Base-by-base conservation (phyloP, 2,888 invertebrate genomes). In the Drosophila putrida region DNA sequence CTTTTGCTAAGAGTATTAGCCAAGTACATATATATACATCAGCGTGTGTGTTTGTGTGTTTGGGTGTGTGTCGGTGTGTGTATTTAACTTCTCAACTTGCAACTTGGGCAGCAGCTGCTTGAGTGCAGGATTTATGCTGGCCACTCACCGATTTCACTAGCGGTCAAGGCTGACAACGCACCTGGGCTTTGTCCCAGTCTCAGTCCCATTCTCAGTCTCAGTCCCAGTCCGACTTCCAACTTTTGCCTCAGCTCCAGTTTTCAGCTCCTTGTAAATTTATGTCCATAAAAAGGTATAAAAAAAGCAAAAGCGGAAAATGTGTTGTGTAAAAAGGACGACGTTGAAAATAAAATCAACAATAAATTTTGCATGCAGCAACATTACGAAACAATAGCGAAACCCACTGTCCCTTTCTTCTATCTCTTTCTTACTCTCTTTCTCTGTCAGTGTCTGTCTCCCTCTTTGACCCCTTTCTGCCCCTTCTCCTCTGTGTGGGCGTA, bases 271-370 rank as follows among this genome's bases (percentile, higher is more conserved):
- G 89, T 74, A 84, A 89, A 84, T 84, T 84, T 84, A 84, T 84
- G 83, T 82, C 84, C 83, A 84, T 89, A 87, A 88, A 83, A 83
- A 80, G 81, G 87, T 71, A 88, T 84, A 82, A 86, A 88, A 73
- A 82, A 83, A 31, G 28, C 13, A 13, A 83, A 71, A 87, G 71
- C 88, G 82, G 87, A 71, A 83, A 84, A 84, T 89, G 89, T 89
- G 87, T 83, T 86, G 81, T 83, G 83, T 60, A 83, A 88, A 88
- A 88, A 55, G 75, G 84, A 88, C 87, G 86, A 82, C 87, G 89
- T 49, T 86, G 78, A 87, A 88, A 83, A 83, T 83, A 89, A 84
- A 84, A 84, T 87, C 89, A 89, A 84, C 83, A 84, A 89, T 84
- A 84, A 84, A 84, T 84, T 84, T 87, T 84, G 79, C 87, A 84